Evolutionary conservation across 2,888 invertebrate species (phyloP), one percentile per base, ranked within the genome.

Genomic region (Heliconius sara): DNA sequence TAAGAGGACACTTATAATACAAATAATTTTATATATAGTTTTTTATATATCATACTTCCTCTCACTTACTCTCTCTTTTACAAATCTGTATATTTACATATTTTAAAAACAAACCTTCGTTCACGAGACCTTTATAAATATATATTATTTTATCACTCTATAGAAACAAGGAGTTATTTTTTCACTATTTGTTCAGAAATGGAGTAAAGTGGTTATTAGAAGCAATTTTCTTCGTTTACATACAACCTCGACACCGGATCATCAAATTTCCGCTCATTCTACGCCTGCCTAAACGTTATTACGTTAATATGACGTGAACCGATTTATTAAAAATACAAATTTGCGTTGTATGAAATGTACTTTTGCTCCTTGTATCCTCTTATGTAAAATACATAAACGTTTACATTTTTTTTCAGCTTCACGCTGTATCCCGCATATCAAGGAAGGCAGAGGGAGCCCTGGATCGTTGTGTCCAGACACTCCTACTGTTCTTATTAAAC

Each of bases 221-320:
- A 73, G 43, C 77, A 80, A 82, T 80, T 80, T 80, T 71, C 63
- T 76, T 68, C 80, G 77, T 77, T 81, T 77, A 77, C 70, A 80
- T 68, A 80, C 66, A 82, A 79, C 74, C 74, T 57, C 57, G 78
- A 76, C 39, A 67, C 57, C 82, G 80, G 79, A 77, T 80, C 78
- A 82, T 79, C 71, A 72, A 82, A 82, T 82, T 80, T 80, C 82
- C 82, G 80, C 66, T 77, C 77, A 75, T 79, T 80, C 74, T 67
- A 79, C 72, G 77, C 77, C 66, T 75, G 74, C 74, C 47, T 77
- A 74, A 74, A 77, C 77, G 70, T 39, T 80, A 75, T 78, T 57
- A 80, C 73, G 47, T 78, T 72, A 71, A 81, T 77, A 63, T 25
- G 76, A 79, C 63, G 52, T 71, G 52, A 79, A 79, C 63, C 63